Base-by-base conservation (phyloP, 2,113 vertebrate genomes). In the Actenoides lindsayi region DNA sequence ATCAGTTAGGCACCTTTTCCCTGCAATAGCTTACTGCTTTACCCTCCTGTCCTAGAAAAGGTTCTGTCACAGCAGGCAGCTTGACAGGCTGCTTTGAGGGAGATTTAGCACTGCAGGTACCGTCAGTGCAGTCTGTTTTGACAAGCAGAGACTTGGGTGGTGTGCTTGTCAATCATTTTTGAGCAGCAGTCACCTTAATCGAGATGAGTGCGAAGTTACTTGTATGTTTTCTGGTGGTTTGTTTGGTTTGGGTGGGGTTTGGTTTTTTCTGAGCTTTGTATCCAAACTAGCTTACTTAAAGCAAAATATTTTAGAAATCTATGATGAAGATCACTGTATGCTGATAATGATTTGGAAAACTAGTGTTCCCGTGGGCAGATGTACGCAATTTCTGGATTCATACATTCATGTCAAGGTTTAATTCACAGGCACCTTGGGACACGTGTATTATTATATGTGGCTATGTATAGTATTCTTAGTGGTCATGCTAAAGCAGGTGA, bases 31-130 rank as follows among this genome's bases (percentile, higher is more conserved):
- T 90, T 71, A 25, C n/a, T 2, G 12, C 56, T 90, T 73, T 84
- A 57, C 46, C 37, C 94, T 87, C n/a, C 57, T 82, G 86, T 84
- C 48, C 51, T 92, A 63, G 59, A 92, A 90, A 62, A 92, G 63
- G 37, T 25, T 48, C 80, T 89, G 73, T 90, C 69, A 84, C 64
- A 94, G 65, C 57, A 89, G 65, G 21, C n/a, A 71, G 53, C 57
- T 70, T 79, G 80, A 68, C 17, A 42, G 57, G 54, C 68, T 94
- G 59, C 67, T 93, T 57, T 69, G 42, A 86, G 69, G 27, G 67
- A 67, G 68, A 19, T 65, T 79, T 48, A 71, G 91, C 89, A 92
- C 62, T 0, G 10, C 35, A 51, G 48, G 83, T 90, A n/a, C 69
- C 56, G 53, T 79, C 53, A 44, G 50, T 37, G 23, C 68, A 30